phyloP scores from a whole-genome alignment of 2,797 vertebrate species.

The Enteromius paludinosus region DNA sequence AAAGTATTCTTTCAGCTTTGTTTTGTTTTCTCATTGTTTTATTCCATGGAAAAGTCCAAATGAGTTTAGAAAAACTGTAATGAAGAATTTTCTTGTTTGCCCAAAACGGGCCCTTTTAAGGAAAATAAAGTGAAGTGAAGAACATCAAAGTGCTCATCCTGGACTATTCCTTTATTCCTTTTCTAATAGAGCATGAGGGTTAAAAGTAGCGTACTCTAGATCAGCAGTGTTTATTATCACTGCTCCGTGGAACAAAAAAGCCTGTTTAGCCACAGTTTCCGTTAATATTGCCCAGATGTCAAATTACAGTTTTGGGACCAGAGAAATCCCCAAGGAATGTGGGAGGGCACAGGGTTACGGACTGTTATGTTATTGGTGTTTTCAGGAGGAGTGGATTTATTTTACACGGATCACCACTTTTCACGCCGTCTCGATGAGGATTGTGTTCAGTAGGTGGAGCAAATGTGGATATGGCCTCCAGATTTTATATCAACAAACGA shows the following conservation, averaged over 20 bases:
- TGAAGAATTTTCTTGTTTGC: neutral
- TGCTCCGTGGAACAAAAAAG: constrained; percentile 49
- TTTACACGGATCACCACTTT: constrained; percentile 32
- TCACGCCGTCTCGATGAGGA: constrained; percentile 38
- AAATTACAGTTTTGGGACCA: constrained; percentile 63
- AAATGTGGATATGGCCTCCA: constrained; percentile 4
- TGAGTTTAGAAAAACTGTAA: too few relatives aligned
- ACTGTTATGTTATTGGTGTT: constrained; percentile 58
- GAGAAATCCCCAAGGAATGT: constrained; percentile 61
- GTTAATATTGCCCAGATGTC: constrained; percentile 63
- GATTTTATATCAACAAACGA: constrained; percentile 30
- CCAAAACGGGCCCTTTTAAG: neutral
- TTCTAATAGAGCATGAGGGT: constrained; percentile 34
- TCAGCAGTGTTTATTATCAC: constrained; percentile 55
- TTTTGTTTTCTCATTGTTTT: neutral
- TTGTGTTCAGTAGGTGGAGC: constrained; percentile 32
- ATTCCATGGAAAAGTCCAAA: neutral
- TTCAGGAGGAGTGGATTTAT: constrained; percentile 55
- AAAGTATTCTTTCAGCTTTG: too few relatives aligned
- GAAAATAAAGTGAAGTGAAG: neutral
- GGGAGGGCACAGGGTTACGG: constrained; percentile 54
- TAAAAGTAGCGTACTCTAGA: constrained; percentile 29
- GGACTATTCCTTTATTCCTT: constrained; percentile 38
- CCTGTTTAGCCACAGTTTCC: constrained; percentile 55
- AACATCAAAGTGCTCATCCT: constrained; percentile 15